Conservation (phyloP, 1,140 invertebrate genomes). For the Pemphigus obesinymphae region DNA sequence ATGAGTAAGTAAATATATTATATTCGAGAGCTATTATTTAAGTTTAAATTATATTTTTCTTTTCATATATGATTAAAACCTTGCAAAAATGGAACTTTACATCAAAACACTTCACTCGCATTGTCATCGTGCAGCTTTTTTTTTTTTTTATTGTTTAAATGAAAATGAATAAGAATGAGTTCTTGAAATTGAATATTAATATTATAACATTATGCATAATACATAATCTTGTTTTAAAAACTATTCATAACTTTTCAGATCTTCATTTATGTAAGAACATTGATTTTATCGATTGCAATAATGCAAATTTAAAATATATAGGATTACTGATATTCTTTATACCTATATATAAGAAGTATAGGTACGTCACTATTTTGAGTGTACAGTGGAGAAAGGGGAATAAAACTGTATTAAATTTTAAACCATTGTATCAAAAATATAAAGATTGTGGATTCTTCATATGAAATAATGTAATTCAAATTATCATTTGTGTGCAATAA, state of each 20-base stretch:
- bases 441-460: no score
- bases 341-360: no score
- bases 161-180: conserved; percentile 6
- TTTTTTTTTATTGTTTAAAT: not conserved
- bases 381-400: no score
- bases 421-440: no score
- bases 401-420: no score
- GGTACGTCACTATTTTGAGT: not conserved
- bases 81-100: not conserved
- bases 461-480: no score
- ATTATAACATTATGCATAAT: not conserved
- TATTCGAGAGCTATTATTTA: not conserved
- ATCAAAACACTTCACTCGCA: not conserved
- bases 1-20: no score
- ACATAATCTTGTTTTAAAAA: conserved; percentile 1
- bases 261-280: not conserved
- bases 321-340: not conserved
- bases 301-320: not conserved
- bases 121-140: not conserved
- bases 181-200: conserved; percentile 4
- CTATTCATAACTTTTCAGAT: conserved; percentile 9
- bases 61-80: not conserved
- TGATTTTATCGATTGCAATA: not conserved
- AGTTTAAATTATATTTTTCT: not conserved
- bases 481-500: no score